Percentiles rank a stretch among this genome's conserved stretches.
phyloP scores from a whole-genome alignment of 1,140 invertebrate genomes.

The Orius insidiosus region DNA sequence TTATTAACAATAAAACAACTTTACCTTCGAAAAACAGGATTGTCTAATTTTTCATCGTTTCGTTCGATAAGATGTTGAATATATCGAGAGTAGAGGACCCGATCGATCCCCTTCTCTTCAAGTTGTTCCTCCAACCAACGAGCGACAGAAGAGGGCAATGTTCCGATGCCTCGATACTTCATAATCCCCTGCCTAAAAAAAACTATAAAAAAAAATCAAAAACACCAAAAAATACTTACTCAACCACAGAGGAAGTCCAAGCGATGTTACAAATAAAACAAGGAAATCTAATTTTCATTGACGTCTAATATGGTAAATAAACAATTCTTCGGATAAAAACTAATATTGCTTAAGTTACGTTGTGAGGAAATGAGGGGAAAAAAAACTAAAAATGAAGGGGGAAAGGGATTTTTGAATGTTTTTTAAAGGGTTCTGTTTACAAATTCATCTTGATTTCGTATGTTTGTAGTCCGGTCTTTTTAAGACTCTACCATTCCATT shows the following conservation, averaged over 20 bases:
- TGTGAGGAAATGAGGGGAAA: background rate
- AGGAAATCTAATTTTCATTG: background rate
- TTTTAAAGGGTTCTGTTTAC: slow-evolving; percentile 3
- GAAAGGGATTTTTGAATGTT: background rate
- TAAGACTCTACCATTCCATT: slow-evolving; percentile 17
- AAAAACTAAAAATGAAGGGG: background rate
- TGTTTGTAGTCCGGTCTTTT: slow-evolving; percentile 9
- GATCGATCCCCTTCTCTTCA: slow-evolving; percentile 39
- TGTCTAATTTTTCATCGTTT: slow-evolving; percentile 3
- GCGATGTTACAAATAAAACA: background rate
- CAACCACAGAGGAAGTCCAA: background rate
- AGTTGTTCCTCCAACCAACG: slow-evolving; percentile 39
- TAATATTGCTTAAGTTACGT: background rate
- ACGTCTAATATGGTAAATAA: background rate
- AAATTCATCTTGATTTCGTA: slow-evolving; percentile 3
- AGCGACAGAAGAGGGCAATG: slow-evolving; percentile 32
- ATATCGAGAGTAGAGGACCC: slow-evolving; percentile 38
- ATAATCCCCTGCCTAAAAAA: slow-evolving; percentile 23
- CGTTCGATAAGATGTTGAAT: slow-evolving; percentile 32
- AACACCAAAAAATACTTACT: background rate
- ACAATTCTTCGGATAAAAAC: background rate
- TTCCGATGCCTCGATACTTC: slow-evolving; percentile 31
- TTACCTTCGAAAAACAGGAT: background rate
- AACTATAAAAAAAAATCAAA: background rate
- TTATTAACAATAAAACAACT: slow-evolving; percentile 8